phyloP scores from a whole-genome alignment of 2,797 vertebrate species.

The Thalassophryne amazonica region DNA sequence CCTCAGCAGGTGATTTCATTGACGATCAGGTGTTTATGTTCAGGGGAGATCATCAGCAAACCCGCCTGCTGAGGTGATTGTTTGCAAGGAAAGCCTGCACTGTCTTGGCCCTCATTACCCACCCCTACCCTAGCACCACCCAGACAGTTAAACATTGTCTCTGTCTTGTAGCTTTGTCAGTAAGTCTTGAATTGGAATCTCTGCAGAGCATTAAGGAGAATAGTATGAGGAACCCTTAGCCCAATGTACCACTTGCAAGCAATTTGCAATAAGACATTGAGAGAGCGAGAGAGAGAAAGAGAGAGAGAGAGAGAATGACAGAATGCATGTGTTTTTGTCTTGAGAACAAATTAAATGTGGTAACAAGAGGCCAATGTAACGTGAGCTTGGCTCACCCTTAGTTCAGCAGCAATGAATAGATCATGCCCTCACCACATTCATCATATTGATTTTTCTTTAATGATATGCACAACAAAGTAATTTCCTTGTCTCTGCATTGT shows the following conservation, averaged over 20 bases:
- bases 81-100: too few relatives aligned
- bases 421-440: slow-evolving; percentile 71
- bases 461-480: slow-evolving; percentile 89
- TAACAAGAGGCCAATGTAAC: slow-evolving; percentile 54
- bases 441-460: slow-evolving; percentile 88
- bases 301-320: background rate
- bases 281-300: slow-evolving; percentile 7
- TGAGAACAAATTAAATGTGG: slow-evolving; percentile 66
- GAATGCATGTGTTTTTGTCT: slow-evolving; percentile 38
- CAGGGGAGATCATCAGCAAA: too few relatives aligned
- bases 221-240: slow-evolving; percentile 52
- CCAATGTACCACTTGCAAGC: slow-evolving; percentile 57
- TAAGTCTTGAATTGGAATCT: slow-evolving; percentile 51
- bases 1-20: too few relatives aligned
- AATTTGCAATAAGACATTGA: slow-evolving; percentile 28
- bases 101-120: too few relatives aligned
- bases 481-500: slow-evolving; percentile 84
- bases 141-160: too few relatives aligned
- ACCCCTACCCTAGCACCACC: too few relatives aligned
- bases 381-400: slow-evolving; percentile 49
- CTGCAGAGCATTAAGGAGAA: slow-evolving; percentile 49
- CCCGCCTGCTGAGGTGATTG: too few relatives aligned
- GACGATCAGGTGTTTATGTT: too few relatives aligned
- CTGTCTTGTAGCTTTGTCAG: background rate
- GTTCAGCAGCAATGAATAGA: slow-evolving; percentile 79